Evolutionary conservation across 2,797 vertebrate genomes (phyloP).

Genomic region (Intellagama lesueurii): DNA sequence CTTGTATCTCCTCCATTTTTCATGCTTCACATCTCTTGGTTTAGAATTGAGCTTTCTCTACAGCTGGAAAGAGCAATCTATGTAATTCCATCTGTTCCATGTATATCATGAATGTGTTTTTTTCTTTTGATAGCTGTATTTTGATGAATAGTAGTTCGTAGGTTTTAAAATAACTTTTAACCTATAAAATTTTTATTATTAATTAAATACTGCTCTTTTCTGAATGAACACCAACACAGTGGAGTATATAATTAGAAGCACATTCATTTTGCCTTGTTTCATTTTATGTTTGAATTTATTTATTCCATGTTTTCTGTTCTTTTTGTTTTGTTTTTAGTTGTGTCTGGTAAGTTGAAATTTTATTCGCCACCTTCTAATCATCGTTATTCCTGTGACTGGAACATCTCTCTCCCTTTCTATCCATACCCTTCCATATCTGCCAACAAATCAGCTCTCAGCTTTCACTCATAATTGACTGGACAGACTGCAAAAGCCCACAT

Average conservation of each 20-base stretch:
- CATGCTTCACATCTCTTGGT: neutral
- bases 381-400: conserved; percentile 90
- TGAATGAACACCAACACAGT: neutral
- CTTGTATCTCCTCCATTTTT: conserved; percentile 20
- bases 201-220: neutral
- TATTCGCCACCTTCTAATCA: conserved; percentile 96
- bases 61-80: conserved; percentile 37
- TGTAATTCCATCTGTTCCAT: conserved; percentile 29
- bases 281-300: conserved; percentile 85
- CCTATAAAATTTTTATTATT: neutral
- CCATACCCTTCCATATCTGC: conserved; percentile 89
- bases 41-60: conserved; percentile 24
- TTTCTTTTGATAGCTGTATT: conserved; percentile 60
- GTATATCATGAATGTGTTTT: conserved; percentile 46
- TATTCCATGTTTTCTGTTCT: conserved; percentile 89
- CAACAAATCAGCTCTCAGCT: conserved; percentile 92
- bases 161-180: conserved; percentile 28
- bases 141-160: conserved; percentile 60
- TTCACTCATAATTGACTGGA: conserved; percentile 92
- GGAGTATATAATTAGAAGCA: neutral
- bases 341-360: conserved; percentile 99
- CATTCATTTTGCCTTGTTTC: conserved; percentile 66
- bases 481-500: conserved; percentile 85
- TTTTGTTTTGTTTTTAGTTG: conserved; percentile 92
- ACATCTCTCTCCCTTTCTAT: conserved; percentile 92